phyloP scores from a whole-genome alignment of 2,797 vertebrate species.

The Chromis chromis region DNA sequence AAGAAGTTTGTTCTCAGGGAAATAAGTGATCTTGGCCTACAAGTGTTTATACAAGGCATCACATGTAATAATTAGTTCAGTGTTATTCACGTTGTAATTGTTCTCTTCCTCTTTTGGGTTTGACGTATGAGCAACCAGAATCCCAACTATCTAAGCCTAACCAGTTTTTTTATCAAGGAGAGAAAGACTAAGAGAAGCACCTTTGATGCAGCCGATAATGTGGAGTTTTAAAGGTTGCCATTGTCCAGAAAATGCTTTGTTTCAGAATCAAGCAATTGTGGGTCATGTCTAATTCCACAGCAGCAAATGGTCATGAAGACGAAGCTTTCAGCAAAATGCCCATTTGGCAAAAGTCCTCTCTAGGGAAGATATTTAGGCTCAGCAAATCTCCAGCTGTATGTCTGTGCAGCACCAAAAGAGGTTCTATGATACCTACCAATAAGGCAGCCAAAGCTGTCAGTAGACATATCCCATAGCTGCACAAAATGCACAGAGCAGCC shows the following conservation, averaged over 20 bases:
- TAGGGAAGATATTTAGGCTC: conserved; percentile 45
- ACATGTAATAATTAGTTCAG: neutral
- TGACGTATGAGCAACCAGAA: neutral
- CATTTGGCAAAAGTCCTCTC: conserved; percentile 41
- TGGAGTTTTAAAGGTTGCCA: neutral
- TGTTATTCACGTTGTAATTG: neutral
- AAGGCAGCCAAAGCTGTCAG: conserved; percentile 47
- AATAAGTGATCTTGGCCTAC: neutral
- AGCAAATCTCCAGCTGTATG: conserved; percentile 37
- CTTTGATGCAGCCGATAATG: neutral
- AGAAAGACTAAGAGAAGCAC: neutral
- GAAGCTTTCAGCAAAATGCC: conserved; percentile 27
- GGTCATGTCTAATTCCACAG: conserved; percentile 35
- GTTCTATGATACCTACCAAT: conserved; percentile 38
- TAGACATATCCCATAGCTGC: conserved; percentile 53
- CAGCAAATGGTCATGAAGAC: conserved; percentile 24
- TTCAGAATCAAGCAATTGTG: neutral
- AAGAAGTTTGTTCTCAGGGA: neutral
- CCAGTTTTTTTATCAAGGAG: conserved; percentile 24
- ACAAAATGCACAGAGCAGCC: conserved; percentile 66
- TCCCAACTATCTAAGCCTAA: too few relatives aligned
- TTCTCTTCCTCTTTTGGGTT: neutral
- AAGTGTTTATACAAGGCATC: neutral
- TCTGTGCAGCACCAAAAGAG: conserved; percentile 26
- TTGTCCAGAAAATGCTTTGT: neutral